phyloP scores from a whole-genome alignment of 2,888 invertebrate species.

The Anodontia alba region DNA sequence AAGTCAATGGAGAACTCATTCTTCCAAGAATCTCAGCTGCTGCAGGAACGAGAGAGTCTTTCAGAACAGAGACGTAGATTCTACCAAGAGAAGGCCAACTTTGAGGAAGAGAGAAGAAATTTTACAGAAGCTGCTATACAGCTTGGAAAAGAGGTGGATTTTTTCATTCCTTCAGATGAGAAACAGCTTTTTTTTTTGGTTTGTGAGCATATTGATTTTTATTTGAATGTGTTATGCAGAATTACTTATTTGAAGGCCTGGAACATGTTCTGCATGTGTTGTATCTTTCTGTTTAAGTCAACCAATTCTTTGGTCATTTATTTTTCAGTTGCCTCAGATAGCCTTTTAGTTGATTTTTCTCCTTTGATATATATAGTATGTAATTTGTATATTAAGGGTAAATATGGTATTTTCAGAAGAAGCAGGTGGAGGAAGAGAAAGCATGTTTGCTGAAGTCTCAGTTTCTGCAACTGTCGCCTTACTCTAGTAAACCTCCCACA shows the following conservation, averaged over 20 bases:
- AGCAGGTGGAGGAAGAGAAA: conserved; percentile 76
- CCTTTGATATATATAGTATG: no score
- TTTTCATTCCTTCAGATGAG: no score
- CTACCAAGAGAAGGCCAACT: conserved; percentile 78
- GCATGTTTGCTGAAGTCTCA: conserved; percentile 72
- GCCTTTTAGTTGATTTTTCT: no score
- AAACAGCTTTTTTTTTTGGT: no score
- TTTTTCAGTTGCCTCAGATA: no score
- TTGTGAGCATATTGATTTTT: no score
- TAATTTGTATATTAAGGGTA: no score
- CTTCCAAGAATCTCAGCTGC: conserved; percentile 75
- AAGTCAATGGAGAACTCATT: conserved; percentile 72
- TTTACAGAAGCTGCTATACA: conserved; percentile 78
- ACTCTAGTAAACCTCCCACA: conserved; percentile 39
- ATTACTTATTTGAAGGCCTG: no score
- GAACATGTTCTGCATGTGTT: no score
- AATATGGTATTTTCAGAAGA: conserved; percentile 69
- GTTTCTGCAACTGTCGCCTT: conserved; percentile 74
- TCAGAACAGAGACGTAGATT: conserved; percentile 75
- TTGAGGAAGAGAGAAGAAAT: conserved; percentile 78
- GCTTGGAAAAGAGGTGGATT: conserved; percentile 78
- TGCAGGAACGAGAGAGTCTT: conserved; percentile 77
- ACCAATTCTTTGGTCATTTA: no score
- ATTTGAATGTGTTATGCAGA: no score
- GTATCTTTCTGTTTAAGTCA: no score